phyloP scores from a whole-genome alignment of 2,888 invertebrate species.

The Electrophaes corylata region DNA sequence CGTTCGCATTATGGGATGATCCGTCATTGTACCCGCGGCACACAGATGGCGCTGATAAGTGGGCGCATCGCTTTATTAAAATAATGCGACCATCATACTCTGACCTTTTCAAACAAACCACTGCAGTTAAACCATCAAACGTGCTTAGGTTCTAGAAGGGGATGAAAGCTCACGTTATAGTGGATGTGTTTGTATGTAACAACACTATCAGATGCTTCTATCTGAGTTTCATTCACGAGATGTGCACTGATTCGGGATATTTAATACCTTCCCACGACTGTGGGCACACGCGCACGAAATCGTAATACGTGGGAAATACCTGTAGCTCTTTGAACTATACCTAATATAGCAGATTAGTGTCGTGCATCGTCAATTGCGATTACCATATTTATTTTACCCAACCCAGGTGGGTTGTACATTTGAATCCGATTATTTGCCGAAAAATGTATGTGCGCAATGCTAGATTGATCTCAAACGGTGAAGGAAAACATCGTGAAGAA shows the following conservation, averaged over 20 bases:
- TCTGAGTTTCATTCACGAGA: conserved; percentile 69
- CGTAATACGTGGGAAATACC: conserved; percentile 55
- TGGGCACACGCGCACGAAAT: conserved; percentile 64
- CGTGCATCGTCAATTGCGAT: conserved; percentile 9
- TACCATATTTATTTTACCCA: conserved; percentile 1
- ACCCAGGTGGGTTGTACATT: too few species aligned
- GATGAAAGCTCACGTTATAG: conserved; percentile 50
- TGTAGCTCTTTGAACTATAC: conserved; percentile 32
- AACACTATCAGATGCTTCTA: conserved; percentile 67
- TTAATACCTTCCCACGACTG: conserved; percentile 80
- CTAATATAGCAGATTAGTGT: conserved; percentile 32
- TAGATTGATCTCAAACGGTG: too few species aligned
- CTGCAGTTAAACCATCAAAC: conserved; percentile 4
- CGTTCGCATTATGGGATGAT: conserved; percentile 80
- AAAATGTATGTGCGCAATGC: too few species aligned
- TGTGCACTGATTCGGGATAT: conserved; percentile 72
- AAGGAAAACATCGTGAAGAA: too few species aligned
- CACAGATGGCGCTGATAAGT: conserved; percentile 79
- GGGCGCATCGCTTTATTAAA: conserved; percentile 76
- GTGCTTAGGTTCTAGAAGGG: conserved; percentile 35
- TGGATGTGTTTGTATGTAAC: conserved; percentile 53
- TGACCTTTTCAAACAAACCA: conserved; percentile 46
- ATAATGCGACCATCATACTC: conserved; percentile 58
- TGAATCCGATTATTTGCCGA: too few species aligned
- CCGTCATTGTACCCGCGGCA: conserved; percentile 72